These are phyloP conservation scores for Catagonus wagneri DNA, from an alignment of 2,113 vertebrate genomes.

Conservation along the genomic window DNA sequence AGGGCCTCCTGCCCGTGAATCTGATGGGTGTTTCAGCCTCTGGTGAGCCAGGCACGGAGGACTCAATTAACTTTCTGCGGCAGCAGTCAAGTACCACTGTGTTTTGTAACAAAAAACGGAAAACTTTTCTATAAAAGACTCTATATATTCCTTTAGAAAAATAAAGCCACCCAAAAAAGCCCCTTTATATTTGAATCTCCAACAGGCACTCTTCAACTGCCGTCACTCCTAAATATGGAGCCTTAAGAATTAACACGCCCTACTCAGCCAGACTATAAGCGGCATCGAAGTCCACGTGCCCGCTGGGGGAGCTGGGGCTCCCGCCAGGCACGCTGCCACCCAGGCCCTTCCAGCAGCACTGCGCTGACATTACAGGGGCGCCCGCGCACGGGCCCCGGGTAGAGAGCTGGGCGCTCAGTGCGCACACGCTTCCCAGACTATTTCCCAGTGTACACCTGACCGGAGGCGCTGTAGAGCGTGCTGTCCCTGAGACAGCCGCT, in stretches of 20 bases:
- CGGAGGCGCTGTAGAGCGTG: not conserved
- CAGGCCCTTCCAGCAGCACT: not conserved
- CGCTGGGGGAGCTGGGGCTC: too few relatives aligned
- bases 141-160: slow-evolving; percentile 48
- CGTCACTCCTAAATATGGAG: slow-evolving; percentile 60
- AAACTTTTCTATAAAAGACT: slow-evolving; percentile 45
- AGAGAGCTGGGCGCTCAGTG: not conserved
- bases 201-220: slow-evolving; percentile 55
- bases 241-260: slow-evolving; percentile 16
- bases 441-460: not conserved
- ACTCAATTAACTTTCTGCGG: not conserved
- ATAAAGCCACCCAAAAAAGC: slow-evolving; percentile 41
- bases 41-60: not conserved
- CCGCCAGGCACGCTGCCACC: not conserved
- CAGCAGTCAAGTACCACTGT: slow-evolving; percentile 37
- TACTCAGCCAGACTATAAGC: slow-evolving; percentile 15
- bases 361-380: not conserved
- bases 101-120: slow-evolving; percentile 56
- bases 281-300: not conserved
- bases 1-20: too few relatives aligned
- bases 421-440: not conserved
- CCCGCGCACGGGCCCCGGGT: not conserved
- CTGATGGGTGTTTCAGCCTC: not conserved
- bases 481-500: not conserved
- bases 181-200: slow-evolving; percentile 41